Percentiles rank a stretch among this genome's conserved stretches.
Conservation (phyloP, 2,113 vertebrate species). For the Pluvialis apricaria region DNA sequence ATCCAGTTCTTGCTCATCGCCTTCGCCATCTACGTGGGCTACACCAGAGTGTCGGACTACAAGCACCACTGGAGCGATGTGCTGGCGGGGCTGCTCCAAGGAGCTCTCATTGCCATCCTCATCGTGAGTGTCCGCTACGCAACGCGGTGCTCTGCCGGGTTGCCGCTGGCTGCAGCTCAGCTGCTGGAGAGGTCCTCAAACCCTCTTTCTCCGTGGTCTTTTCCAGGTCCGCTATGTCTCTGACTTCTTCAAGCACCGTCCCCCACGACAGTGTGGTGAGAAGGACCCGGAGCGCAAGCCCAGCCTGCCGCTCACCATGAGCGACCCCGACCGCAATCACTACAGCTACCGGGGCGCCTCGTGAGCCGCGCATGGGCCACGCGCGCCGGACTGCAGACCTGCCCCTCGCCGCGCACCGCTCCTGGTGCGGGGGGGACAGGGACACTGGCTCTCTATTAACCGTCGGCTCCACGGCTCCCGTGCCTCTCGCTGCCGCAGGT, state of each 20-base stretch:
- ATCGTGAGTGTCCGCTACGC: constrained; percentile 72
- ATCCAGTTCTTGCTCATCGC: constrained; percentile 92
- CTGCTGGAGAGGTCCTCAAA: fast-evolving
- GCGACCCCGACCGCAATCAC: constrained; percentile 82
- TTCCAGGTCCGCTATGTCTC: constrained; percentile 85
- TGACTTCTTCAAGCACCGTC: constrained; percentile 88
- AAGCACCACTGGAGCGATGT: constrained; percentile 98
- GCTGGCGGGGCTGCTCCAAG: constrained; percentile 89
- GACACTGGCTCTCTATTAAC: not conserved
- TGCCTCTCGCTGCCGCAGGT: not conserved
- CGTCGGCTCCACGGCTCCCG: not conserved
- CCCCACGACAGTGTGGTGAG: constrained; percentile 49
- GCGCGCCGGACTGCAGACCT: not conserved
- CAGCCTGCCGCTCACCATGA: constrained; percentile 77
- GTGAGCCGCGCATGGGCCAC: constrained; percentile 19
- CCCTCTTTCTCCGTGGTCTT: fast-evolving
- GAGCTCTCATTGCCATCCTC: constrained; percentile 86
- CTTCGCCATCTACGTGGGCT: constrained; percentile 94
- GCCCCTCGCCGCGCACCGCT: not conserved
- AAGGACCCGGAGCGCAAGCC: constrained; percentile 78
- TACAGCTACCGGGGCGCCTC: constrained; percentile 71
- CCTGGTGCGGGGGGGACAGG: fast-evolving
- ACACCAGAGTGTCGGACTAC: constrained; percentile 92
- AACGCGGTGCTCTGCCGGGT: fast-evolving
- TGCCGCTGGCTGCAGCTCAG: not conserved